Conservation (phyloP, 2,797 vertebrate genomes). For the Macropus fuliginosus region DNA sequence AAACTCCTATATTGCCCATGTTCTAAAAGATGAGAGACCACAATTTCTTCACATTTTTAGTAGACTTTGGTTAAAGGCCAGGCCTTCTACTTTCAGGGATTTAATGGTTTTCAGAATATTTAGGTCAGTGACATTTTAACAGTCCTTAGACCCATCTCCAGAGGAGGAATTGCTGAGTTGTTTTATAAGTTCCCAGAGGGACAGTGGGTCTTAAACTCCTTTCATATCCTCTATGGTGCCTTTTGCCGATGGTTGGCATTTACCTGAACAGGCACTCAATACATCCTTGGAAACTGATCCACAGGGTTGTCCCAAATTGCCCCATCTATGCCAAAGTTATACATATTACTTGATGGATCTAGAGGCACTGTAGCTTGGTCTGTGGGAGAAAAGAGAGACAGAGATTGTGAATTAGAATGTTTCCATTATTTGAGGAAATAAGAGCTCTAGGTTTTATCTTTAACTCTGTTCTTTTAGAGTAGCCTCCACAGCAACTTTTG, state of each 20-base stretch:
- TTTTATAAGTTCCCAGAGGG: neutral
- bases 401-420: neutral
- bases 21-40: neutral
- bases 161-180: neutral
- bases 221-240: neutral
- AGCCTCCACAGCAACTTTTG: constrained; percentile 47
- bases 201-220: constrained; percentile 11
- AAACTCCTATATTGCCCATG: neutral
- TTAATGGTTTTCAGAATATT: neutral
- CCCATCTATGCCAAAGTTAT: neutral
- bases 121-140: neutral
- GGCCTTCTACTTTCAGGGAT: neutral
- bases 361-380: neutral
- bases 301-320: neutral
- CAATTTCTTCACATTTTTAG: neutral
- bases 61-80: neutral
- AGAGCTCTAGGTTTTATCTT: constrained; percentile 22
- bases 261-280: neutral
- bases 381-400: neutral
- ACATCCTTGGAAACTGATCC: neutral
- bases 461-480: constrained; percentile 7
- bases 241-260: neutral
- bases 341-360: neutral
- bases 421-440: constrained; percentile 31
- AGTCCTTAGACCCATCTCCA: neutral